Base-by-base conservation (phyloP, 2,113 vertebrate genomes). In the Sus scrofa region DNA sequence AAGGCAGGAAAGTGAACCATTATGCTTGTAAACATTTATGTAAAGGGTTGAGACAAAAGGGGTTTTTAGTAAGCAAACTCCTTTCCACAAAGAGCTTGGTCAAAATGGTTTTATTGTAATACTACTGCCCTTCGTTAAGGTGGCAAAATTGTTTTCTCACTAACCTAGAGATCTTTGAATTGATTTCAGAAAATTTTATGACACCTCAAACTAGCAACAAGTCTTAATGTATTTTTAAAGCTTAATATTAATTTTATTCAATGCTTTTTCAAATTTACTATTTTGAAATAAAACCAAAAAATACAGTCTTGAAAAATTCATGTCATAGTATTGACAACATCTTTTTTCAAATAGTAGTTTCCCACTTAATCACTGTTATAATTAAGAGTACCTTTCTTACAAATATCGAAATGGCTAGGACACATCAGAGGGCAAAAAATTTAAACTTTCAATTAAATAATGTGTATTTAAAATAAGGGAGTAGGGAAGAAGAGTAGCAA, bases 31-130 rank as follows among this genome's bases (percentile, higher is more conserved):
- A 93, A 93, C 13, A 86, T 94, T 97, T 91, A 89, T 68, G 75
- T 32, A 73, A 95, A 96, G 24, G 50, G 44, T 39, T 96, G 91
- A 89, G 95, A 95, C 74, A 83, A 97, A 97, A 81, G 68, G 34
- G 15, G 8, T 77, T 82, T 92, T 93, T 92, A 95, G 74, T 15
- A 58, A 96, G 75, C 95, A 96, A 97, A 94, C 5, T 34, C 52
- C 26, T 94, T 86, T 89, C 62, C 32, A 77, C 54, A 27, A 82
- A 95, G 54, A 91, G 22, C 24, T 7, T 84, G 32, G 12, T 70
- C 89, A 89, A 95, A 94, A 89, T 63, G 14, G 52, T 73, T 94
- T 93, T 92, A 89, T 9, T 94, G 9, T 52, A 96, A 92, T 67
- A 93, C 14, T 77, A 68, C 0, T 75, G 26, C 9, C 44, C 74